Percentiles rank a stretch among this genome's conserved stretches.
These are phyloP conservation scores for Leucoma salicis DNA, from an alignment of 2,888 invertebrate genomes.

Conservation along the genomic window DNA sequence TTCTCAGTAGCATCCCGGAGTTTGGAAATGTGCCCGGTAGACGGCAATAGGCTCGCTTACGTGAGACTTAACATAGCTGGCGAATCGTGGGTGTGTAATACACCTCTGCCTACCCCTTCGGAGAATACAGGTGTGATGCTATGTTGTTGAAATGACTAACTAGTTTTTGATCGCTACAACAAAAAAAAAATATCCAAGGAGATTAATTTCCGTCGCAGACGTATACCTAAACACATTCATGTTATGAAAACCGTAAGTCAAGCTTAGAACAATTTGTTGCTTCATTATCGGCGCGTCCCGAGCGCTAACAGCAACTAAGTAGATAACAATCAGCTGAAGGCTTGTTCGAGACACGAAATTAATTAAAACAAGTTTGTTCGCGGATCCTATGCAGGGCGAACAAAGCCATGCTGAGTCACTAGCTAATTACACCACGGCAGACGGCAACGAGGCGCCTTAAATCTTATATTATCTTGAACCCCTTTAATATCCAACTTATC, in stretches of 20 bases:
- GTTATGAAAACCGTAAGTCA: constrained; percentile 57
- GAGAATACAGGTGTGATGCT: no score
- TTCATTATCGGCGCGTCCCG: constrained; percentile 74
- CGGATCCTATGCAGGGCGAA: constrained; percentile 80
- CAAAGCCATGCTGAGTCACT: constrained; percentile 80
- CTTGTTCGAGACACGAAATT: constrained; percentile 82
- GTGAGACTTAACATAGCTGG: no score
- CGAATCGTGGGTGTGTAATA: no score
- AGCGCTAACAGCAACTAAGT: constrained; percentile 78
- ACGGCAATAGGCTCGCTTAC: no score
- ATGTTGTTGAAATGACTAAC: no score
- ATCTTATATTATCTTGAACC: constrained; percentile 68
- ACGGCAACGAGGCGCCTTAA: constrained; percentile 65
- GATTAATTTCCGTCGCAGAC: no score
- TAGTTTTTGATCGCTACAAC: no score
- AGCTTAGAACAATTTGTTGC: constrained; percentile 71
- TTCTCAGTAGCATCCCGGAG: no score
- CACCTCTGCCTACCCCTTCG: no score
- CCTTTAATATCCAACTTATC: constrained; percentile 17
- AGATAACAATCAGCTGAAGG: constrained; percentile 80
- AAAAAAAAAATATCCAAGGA: neutral
- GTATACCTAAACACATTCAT: constrained; percentile 19
- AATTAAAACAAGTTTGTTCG: constrained; percentile 83
- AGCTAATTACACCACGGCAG: constrained; percentile 74
- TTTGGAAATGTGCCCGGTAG: no score